phyloP scores from a whole-genome alignment of 2,797 vertebrate genomes.

The Gobio occitaniae region DNA sequence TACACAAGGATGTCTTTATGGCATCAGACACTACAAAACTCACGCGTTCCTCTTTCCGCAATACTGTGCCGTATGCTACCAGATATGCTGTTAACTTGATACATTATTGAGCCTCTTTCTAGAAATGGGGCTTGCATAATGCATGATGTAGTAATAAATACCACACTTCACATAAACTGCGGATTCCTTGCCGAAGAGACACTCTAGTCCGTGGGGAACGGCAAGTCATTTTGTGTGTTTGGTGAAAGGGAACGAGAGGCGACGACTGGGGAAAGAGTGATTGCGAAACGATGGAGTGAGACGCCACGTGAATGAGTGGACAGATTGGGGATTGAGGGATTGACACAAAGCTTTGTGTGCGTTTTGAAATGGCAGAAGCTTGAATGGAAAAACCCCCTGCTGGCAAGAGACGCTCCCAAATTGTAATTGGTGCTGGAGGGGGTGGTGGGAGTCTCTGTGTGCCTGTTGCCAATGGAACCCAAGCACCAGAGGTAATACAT shows the following conservation, averaged over 20 bases:
- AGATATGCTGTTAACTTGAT: conserved; percentile 56
- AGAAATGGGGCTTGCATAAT: conserved; percentile 62
- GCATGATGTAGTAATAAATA: conserved; percentile 59
- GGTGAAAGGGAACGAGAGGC: conserved; percentile 21
- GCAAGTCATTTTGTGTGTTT: conserved; percentile 14
- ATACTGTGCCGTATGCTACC: background rate
- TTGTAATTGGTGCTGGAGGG: conserved; percentile 40
- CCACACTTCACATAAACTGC: conserved; percentile 56
- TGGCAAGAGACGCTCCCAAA: conserved; percentile 11
- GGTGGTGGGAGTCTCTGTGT: conserved; percentile 27
- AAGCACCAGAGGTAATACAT: conserved; percentile 60
- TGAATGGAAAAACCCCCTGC: conserved; percentile 26
- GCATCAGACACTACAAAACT: conserved; percentile 8
- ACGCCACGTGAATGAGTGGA: background rate
- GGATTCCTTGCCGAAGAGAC: conserved; percentile 45
- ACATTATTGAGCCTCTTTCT: conserved; percentile 59
- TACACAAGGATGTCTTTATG: background rate
- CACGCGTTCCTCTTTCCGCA: conserved; percentile 17
- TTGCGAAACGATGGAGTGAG: background rate
- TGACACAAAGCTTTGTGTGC: conserved; percentile 15
- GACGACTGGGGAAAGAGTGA: conserved; percentile 22
- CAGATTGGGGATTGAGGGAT: conserved; percentile 32
- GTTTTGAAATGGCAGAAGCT: conserved; percentile 13
- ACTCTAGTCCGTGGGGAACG: conserved; percentile 22
- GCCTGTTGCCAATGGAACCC: conserved; percentile 41